Base-by-base conservation (phyloP, 2,113 vertebrate species). In the Oryzias curvinotus region DNA sequence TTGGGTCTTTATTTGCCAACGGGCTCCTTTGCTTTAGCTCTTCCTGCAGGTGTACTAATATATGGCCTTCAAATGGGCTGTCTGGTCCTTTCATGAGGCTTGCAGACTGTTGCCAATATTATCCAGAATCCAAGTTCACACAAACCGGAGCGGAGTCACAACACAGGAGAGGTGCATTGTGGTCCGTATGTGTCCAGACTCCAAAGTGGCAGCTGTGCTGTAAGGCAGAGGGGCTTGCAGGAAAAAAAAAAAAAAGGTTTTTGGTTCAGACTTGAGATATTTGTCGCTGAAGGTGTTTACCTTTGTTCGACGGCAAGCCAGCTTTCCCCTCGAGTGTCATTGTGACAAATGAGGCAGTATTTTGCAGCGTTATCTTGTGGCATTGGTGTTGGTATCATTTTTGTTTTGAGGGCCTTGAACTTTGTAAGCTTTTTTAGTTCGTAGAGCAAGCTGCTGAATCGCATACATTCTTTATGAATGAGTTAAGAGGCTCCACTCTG, bases 161-260 rank as follows among this genome's bases (percentile, higher is more conserved):
- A 66, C 73, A 69, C 65, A 71, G 62, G 60, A 73, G 68, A 73
- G 80, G 70, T 79, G 80, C 81, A 76, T 88, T 84, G 71, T 85
- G 71, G 80, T 66, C 52, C 36, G 65, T 66, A 50, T 81, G 68
- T 82, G 86, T 85, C 68, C 36, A 14, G 54, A 59, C 52, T 86
- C 83, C 81, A 87, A 83, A 75, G 60, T 71, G 76, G 84, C 87
- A 87, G 87, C 79, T 85, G 85, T 10, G 36, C 52, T 68, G 30
- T 73, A 55, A 74, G 57, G 16, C 43, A 56, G 52, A 25, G 53
- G 53, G 19, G 49, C 47, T 36, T 57, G 65, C 50, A 43, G 21
- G 41, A 60, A 28, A 68, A 65, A 44, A 60, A 28, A 68, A 65
- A 49, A 72, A 63, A 51, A 49, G 43, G 14, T 60, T 74, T 54